Base-by-base conservation (phyloP, 2,113 vertebrate genomes). In the Acrocephalus arundinaceus region DNA sequence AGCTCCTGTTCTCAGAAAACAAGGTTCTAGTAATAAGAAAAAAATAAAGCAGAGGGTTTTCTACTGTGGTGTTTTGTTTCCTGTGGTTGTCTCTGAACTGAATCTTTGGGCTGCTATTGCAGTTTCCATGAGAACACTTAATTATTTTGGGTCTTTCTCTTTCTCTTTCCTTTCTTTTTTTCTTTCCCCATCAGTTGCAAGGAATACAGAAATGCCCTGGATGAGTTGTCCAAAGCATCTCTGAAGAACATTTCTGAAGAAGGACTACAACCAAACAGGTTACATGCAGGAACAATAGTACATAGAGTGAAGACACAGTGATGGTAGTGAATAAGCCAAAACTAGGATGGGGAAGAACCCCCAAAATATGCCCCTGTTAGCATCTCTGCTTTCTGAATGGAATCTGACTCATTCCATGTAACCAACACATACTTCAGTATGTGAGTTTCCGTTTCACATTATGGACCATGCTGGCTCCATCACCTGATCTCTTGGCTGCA, bases 131-230 rank as follows among this genome's bases (percentile, higher is more conserved):
- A 77, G 23, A 74, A 43, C 2, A 21, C 8, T 13, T 95, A 59
- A 51, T 41, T 46, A 1, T 48, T 45, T 31, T 55, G 13, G 7
- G 10, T 7, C 3, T 61, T 68, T 8, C 10, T 7, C 9, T 17
- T 10, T 20, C 12, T 5, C 10, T n/a, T 28, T 3, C 35, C 35
- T 35, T 35, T 35, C 35, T 23, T 49, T 27, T 25, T 5, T 30
- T 46, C 22, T 93, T 72, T 65, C 15, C 7, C 48, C 52, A 93
- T 49, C 85, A 99, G 99, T 95, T 99, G 99, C 94, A 99, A 99
- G 94, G 99, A 99, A 94, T 99, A 99, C 95, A 99, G 99, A 97
- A 99, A 98, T 11, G 98, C 99, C 39, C 98, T 99, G 90, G 99
- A 99, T 52, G 99, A 99, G 72, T 95, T 99, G 87, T 99, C 98